Evolutionary conservation across 2,888 invertebrate genomes (phyloP).

Genomic region (Anoplius nigerrimus): DNA sequence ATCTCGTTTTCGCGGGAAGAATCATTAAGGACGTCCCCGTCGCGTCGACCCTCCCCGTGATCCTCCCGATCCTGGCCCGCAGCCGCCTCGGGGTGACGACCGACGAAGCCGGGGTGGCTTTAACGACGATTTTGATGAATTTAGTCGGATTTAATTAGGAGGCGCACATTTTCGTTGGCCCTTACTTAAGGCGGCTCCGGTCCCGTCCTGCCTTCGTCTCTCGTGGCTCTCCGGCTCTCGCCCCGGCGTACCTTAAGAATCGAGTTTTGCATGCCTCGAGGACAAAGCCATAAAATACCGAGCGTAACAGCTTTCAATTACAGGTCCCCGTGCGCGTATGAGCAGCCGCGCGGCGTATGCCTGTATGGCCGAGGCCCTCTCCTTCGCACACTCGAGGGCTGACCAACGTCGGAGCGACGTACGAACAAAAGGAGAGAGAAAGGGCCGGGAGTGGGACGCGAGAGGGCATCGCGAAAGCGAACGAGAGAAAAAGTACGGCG

Average conservation of each 20-base stretch:
- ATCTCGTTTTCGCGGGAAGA: slow-evolving; percentile 54
- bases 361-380: no score
- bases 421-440: no score
- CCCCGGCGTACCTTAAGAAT: slow-evolving; percentile 60
- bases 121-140: slow-evolving; percentile 67
- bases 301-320: slow-evolving; percentile 73
- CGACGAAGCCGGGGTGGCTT: slow-evolving; percentile 36
- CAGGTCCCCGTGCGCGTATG: slow-evolving; percentile 60
- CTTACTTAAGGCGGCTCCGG: slow-evolving; percentile 48
- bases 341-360: slow-evolving; percentile 20
- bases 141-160: slow-evolving; percentile 68
- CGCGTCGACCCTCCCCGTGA: not conserved
- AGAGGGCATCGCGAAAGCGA: no score
- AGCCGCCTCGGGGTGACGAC: not conserved
- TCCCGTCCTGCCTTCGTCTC: not conserved
- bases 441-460: no score
- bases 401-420: no score
- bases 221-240: slow-evolving; percentile 24
- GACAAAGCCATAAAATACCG: slow-evolving; percentile 71
- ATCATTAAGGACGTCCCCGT: not conserved
- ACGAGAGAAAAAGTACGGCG: no score
- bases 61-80: not conserved
- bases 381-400: no score
- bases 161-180: slow-evolving; percentile 60
- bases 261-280: slow-evolving; percentile 68